phyloP scores from a whole-genome alignment of 2,888 invertebrate genomes.

The Heliconius charithonia region DNA sequence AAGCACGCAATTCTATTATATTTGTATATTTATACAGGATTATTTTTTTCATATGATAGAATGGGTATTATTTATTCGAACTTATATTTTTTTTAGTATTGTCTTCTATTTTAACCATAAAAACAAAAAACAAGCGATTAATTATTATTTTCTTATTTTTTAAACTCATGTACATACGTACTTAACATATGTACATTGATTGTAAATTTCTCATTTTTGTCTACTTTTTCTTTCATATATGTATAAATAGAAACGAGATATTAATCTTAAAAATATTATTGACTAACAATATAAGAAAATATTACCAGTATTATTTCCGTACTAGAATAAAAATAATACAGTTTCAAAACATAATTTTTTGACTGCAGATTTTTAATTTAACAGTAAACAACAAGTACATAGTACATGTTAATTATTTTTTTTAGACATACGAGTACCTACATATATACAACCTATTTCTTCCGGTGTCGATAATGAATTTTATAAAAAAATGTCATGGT shows the following conservation, averaged over 20 bases:
- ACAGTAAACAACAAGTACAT: neutral
- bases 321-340: neutral
- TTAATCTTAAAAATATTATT: too few species aligned
- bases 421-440: neutral
- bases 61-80: neutral
- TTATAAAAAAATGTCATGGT: neutral
- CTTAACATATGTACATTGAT: neutral
- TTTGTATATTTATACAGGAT: neutral
- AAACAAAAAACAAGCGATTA: neutral
- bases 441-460: neutral
- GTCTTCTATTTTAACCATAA: too few species aligned
- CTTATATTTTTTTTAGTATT: neutral
- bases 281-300: too few species aligned
- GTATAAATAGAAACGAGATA: too few species aligned
- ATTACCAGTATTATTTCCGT: neutral
- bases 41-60: neutral
- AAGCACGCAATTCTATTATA: constrained; percentile 37
- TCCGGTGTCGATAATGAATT: neutral
- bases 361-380: neutral
- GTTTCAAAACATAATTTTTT: too few species aligned
- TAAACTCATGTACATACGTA: neutral
- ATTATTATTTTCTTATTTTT: neutral
- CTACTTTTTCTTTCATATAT: neutral
- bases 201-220: neutral
- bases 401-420: neutral